Conservation (phyloP, 1,140 invertebrate genomes). For the Andricus grossulariae region DNA sequence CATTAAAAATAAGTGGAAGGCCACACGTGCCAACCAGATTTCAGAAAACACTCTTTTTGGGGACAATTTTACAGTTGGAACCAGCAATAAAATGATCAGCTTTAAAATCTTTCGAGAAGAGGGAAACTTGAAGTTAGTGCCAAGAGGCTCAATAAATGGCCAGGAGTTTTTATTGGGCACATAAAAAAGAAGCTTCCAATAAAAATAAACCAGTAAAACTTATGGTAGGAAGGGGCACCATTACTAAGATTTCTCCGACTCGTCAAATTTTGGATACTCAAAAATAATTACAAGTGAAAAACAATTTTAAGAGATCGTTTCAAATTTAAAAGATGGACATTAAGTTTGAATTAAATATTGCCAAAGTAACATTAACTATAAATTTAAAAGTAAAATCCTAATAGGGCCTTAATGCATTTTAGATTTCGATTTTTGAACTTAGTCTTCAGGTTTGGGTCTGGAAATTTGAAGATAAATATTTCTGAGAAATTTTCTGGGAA, state of each 20-base stretch:
- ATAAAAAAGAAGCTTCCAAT: constrained; percentile 15
- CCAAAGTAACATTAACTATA: no score
- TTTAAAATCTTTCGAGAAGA: constrained; percentile 15
- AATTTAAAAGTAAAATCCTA: no score
- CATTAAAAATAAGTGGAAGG: no score
- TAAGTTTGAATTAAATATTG: no score
- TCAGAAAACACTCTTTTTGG: not conserved
- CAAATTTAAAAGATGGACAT: no score
- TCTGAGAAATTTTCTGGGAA: no score
- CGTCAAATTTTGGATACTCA: not conserved
- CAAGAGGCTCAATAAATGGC: constrained; percentile 22
- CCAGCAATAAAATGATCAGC: constrained; percentile 10
- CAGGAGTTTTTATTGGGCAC: constrained; percentile 12
- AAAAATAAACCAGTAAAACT: constrained; percentile 3
- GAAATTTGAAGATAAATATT: no score
- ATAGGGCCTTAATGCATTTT: no score
- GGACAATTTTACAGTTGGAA: constrained; percentile 5
- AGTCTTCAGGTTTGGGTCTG: no score
- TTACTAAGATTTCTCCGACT: not conserved
- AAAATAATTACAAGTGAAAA: no score
- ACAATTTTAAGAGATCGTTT: no score
- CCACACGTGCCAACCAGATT: not conserved
- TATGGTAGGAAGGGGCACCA: not conserved
- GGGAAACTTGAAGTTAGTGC: constrained; percentile 12
- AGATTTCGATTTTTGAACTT: no score